These are phyloP conservation scores for Drosophila orena DNA, from an alignment of 1,140 invertebrate species.

Conservation along the genomic window DNA sequence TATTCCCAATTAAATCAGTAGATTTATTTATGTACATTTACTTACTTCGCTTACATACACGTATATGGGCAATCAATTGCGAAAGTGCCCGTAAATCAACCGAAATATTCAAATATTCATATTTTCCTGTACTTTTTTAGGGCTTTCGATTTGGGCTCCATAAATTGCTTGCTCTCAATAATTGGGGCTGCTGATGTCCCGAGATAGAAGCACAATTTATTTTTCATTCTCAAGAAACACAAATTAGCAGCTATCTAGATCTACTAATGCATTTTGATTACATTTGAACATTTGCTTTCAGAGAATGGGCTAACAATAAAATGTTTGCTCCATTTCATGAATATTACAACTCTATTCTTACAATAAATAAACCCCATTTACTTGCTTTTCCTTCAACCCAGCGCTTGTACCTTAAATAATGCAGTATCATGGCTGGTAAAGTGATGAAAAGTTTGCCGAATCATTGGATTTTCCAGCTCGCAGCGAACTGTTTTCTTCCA, in stretches of 20 bases:
- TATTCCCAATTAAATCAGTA: conserved; percentile 42
- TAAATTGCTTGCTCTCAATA: conserved; percentile 21
- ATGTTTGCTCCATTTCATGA: background rate
- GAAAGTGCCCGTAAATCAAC: conserved; percentile 30
- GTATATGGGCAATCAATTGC: conserved; percentile 43
- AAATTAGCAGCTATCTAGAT: too few species aligned
- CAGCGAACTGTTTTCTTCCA: conserved; percentile 23
- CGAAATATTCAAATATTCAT: conserved; percentile 11
- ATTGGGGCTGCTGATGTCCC: conserved; percentile 12
- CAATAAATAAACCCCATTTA: background rate
- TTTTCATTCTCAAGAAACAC: background rate
- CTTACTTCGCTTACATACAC: conserved; percentile 1
- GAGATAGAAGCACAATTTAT: background rate
- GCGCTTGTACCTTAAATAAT: background rate
- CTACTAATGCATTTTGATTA: too few species aligned
- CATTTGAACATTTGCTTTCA: too few species aligned
- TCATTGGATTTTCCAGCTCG: conserved; percentile 19
- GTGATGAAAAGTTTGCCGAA: conserved; percentile 13
- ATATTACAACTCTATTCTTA: accelerated
- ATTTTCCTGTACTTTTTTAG: conserved; percentile 18
- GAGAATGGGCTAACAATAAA: too few species aligned
- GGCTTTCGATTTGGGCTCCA: conserved; percentile 14
- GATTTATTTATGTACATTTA: conserved; percentile 37
- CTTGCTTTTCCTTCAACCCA: background rate
- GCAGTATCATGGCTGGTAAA: background rate